phyloP scores from a whole-genome alignment of 2,113 vertebrate genomes.

The Tricholaema leucomelas region DNA sequence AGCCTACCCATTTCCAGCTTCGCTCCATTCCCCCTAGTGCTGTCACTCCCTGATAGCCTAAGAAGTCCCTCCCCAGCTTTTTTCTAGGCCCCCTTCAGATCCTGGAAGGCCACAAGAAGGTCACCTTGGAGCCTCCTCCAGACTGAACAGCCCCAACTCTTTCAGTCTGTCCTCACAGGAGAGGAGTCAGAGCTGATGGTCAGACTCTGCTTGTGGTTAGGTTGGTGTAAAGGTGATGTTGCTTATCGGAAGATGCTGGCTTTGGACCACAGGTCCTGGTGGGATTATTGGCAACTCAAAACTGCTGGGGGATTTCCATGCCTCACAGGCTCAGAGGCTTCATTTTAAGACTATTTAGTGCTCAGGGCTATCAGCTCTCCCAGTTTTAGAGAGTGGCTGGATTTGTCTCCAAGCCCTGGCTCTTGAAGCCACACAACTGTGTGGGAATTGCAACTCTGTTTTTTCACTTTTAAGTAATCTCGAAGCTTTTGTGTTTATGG shows the following conservation, averaged over 20 bases:
- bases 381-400: fast-evolving
- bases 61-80: too few relatives aligned
- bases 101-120: too few relatives aligned
- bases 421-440: not conserved
- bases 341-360: not conserved
- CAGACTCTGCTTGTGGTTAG: not conserved
- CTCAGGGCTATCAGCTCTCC: not conserved
- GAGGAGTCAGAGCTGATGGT: not conserved
- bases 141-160: too few relatives aligned
- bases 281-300: fast-evolving
- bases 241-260: not conserved
- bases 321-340: not conserved
- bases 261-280: not conserved
- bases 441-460: not conserved
- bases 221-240: not conserved
- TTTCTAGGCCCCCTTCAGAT: too few relatives aligned
- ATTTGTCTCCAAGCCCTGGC: not conserved
- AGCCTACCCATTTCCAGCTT: too few relatives aligned
- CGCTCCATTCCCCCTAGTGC: too few relatives aligned
- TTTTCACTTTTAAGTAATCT: not conserved
- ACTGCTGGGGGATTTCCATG: not conserved
- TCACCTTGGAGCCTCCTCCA: too few relatives aligned
- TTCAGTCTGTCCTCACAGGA: too few relatives aligned
- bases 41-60: too few relatives aligned
- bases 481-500: not conserved